Conservation (phyloP, 1,140 invertebrate genomes). For the Eriocheir sinensis region DNA sequence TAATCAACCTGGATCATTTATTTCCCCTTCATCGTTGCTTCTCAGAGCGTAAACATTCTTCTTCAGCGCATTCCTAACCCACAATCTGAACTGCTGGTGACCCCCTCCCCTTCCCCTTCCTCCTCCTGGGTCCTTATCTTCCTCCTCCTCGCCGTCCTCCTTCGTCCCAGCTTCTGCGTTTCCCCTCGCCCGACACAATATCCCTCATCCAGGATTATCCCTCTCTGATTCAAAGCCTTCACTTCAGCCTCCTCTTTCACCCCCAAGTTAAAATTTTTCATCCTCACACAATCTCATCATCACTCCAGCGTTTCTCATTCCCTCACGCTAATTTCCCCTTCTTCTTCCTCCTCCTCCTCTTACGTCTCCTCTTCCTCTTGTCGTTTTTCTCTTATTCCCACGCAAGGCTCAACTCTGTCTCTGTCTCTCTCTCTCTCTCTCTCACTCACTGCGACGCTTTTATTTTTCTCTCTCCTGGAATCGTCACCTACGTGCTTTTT, state of each 20-base stretch:
- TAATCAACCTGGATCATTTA: background rate
- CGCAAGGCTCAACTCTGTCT: too few relatives aligned
- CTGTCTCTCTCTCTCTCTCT: too few relatives aligned
- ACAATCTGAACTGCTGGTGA: background rate
- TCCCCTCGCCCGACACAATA: background rate
- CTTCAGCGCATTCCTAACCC: background rate
- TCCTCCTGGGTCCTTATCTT: background rate
- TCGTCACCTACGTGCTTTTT: too few relatives aligned
- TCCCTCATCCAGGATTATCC: conserved; percentile 1
- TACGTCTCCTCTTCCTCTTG: too few relatives aligned
- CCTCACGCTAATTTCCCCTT: background rate
- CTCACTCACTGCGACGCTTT: too few relatives aligned
- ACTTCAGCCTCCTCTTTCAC: conserved; percentile 21
- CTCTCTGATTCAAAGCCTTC: conserved; percentile 12
- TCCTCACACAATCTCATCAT: background rate
- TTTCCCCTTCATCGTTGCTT: conserved; percentile 12
- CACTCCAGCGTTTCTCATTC: background rate
- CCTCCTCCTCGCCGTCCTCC: background rate
- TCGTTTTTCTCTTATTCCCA: too few relatives aligned
- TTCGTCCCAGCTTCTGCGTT: too few relatives aligned
- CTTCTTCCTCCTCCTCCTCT: too few relatives aligned
- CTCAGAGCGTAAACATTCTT: background rate
- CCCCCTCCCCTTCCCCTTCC: background rate
- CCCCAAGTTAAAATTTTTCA: conserved; percentile 26
- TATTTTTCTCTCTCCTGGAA: background rate